These are phyloP conservation scores for Sesia apiformis DNA, from an alignment of 2,888 invertebrate species.

Conservation along the genomic window DNA sequence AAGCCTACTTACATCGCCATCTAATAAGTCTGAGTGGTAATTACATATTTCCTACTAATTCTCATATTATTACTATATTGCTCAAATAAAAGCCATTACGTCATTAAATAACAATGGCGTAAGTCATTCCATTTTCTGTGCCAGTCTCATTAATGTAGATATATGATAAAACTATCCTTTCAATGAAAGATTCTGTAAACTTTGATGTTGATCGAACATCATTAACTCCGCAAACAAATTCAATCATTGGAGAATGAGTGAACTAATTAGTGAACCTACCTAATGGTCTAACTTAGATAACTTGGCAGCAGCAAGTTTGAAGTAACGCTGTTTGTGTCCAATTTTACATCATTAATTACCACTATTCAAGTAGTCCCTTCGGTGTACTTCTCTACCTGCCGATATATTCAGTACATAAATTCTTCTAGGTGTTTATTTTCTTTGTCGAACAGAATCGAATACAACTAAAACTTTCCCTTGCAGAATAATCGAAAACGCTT, in stretches of 20 bases:
- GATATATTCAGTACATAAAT: neutral
- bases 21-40: no score
- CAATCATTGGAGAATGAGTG: constrained; percentile 18
- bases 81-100: no score
- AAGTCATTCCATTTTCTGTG: no score
- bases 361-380: no score
- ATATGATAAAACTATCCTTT: no score
- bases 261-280: constrained; percentile 33
- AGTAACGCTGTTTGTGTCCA: constrained; percentile 10
- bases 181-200: no score
- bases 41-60: no score
- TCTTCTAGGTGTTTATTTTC: neutral
- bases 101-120: no score
- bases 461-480: constrained; percentile 15
- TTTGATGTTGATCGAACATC: constrained; percentile 11
- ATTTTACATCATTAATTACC: constrained; percentile 6
- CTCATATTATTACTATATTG: no score
- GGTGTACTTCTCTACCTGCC: no score
- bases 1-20: no score
- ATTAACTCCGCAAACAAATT: constrained; percentile 24
- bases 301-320: constrained; percentile 17
- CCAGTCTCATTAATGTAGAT: no score
- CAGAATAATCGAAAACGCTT: constrained; percentile 13
- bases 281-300: constrained; percentile 32
- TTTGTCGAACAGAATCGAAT: neutral